Evolutionary conservation across 1,140 invertebrate genomes (phyloP), one percentile per base, ranked within the genome.

Genomic region (Metopolophium dirhodum): DNA sequence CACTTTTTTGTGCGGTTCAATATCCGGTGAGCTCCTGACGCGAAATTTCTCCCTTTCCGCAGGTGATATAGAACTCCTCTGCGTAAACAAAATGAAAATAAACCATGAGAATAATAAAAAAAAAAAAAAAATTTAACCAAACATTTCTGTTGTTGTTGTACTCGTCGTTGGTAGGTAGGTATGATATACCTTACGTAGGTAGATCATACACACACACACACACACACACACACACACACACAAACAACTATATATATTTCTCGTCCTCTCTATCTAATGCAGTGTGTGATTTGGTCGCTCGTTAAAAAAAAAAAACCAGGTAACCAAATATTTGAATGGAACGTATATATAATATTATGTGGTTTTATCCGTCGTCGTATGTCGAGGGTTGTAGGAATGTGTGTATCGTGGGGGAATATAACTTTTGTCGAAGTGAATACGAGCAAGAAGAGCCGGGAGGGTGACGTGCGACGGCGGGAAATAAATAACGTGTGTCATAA

Each of bases 11-110:
- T 95, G 97, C 95, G 95, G 95, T 77, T 96, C 96, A 0, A 96
- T 96, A 94, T 96, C 96, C 4, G 96, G 96, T 11, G 97, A 97
- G 95, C 97, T 97, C 95, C 97, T 95, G 90, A 97, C 96, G 95
- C 97, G 96, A 95, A 98, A 98, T 95, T 98, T 98, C 95, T 98
- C 98, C 94, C 98, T 96, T 95, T 99, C 98, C 89, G 97, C 97
- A 2, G 98, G 98, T 2, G 98, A 99, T 95, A 99, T 98, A 93
- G 98, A 99, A 95, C 97, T 98, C 95, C 97, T 97, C 98, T 98
- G 96, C 41, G 96, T 97, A 94, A 96, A 95, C 94, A 94, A 95
- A 94, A 94, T 93, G 94, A 91, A 94, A 49, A 87, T 54, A 51
- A 83, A 85, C 22, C 20, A 45, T 41, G n/a, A 85, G 8, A 23